Conservation (phyloP, 1,140 invertebrate species). For the Lethocerus indicus region DNA sequence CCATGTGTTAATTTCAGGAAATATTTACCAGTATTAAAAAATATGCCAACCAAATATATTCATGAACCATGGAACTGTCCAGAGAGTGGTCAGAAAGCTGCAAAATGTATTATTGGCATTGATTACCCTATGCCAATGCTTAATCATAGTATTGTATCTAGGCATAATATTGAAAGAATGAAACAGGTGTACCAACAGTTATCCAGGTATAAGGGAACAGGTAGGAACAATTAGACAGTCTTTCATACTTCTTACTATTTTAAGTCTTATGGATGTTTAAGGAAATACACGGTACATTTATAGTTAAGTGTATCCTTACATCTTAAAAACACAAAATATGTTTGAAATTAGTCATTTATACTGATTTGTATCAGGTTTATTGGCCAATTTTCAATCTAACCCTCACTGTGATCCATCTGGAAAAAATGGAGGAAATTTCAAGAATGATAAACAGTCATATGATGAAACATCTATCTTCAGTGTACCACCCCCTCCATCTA, state of each 20-base stretch:
- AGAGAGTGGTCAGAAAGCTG: slow-evolving; percentile 51
- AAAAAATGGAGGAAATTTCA: too few species aligned
- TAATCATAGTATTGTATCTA: slow-evolving; percentile 55
- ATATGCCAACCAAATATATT: slow-evolving; percentile 69
- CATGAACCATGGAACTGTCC: slow-evolving; percentile 83
- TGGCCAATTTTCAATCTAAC: too few species aligned
- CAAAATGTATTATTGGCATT: slow-evolving; percentile 65
- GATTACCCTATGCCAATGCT: slow-evolving; percentile 79
- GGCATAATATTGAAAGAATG: slow-evolving; percentile 70
- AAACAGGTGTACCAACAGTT: slow-evolving; percentile 73
- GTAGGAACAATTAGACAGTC: too few species aligned
- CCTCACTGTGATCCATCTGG: too few species aligned
- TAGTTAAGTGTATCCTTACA: too few species aligned
- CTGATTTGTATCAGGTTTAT: too few species aligned
- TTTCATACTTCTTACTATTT: too few species aligned
- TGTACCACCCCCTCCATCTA: too few species aligned
- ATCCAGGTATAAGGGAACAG: slow-evolving; percentile 33
- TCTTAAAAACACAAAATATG: too few species aligned
- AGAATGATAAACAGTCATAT: not conserved
- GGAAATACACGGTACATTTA: too few species aligned
- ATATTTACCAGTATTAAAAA: slow-evolving; percentile 65
- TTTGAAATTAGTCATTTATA: too few species aligned
- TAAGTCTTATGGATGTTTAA: too few species aligned
- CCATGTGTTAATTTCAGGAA: slow-evolving; percentile 38
- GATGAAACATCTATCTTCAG: not conserved